These are phyloP conservation scores for Carassius gibelio DNA, from an alignment of 2,113 vertebrate genomes.

Conservation along the genomic window DNA sequence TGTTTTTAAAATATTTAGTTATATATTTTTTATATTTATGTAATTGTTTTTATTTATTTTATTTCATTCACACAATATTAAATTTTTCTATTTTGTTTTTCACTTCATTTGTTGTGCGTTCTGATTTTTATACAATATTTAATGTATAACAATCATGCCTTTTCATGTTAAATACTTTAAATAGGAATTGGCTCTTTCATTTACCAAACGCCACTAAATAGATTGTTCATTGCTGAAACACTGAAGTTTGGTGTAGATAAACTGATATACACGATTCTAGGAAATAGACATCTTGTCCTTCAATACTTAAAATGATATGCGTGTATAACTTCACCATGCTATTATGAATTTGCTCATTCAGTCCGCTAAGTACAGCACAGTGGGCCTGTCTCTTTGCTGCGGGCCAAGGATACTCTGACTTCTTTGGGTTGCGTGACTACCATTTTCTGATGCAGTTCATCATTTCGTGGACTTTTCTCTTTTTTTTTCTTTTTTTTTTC, in stretches of 20 bases:
- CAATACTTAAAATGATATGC: neutral
- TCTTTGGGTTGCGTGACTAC: slow-evolving; percentile 35
- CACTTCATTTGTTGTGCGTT: neutral
- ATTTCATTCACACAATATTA: too few species aligned
- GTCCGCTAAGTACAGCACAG: neutral
- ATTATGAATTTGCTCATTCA: slow-evolving; percentile 10
- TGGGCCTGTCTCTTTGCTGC: neutral
- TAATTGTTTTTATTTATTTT: neutral
- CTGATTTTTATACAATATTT: neutral
- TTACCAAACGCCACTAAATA: neutral
- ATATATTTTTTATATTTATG: neutral
- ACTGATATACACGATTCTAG: neutral
- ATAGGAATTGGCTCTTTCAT: too few species aligned
- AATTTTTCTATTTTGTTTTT: neutral
- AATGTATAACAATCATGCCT: neutral
- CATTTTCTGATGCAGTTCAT: slow-evolving; percentile 45
- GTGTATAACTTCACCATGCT: neutral
- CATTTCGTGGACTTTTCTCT: slow-evolving; percentile 21
- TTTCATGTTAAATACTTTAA: neutral
- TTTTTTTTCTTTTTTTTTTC: neutral
- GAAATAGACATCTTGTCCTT: neutral
- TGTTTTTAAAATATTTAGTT: neutral
- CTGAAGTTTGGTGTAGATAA: neutral
- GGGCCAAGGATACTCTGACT: slow-evolving; percentile 17
- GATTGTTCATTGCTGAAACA: neutral